Percentiles rank a stretch among this genome's conserved stretches.
Evolutionary conservation across 2,888 invertebrate genomes (phyloP).

Genomic region (Cryptophagus acutangulus): DNA sequence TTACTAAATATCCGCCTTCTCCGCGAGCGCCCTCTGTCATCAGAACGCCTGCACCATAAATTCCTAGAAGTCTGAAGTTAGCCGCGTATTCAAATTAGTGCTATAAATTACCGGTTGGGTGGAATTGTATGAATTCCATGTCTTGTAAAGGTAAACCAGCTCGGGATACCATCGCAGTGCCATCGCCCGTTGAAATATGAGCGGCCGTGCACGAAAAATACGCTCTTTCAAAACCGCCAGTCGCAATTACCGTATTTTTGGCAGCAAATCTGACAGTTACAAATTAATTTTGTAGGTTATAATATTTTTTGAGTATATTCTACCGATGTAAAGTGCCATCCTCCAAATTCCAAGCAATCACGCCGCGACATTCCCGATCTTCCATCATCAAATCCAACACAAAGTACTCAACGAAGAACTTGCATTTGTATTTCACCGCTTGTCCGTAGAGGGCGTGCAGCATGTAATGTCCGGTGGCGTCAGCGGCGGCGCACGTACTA

Average conservation of each 20-base stretch:
- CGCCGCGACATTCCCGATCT: conserved; percentile 85
- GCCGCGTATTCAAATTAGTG: too few relatives aligned
- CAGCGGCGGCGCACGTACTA: conserved; percentile 88
- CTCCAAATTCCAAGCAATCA: conserved; percentile 89
- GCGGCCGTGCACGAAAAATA: conserved; percentile 99
- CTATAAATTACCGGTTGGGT: conserved; percentile 76
- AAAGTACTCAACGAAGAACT: conserved; percentile 98
- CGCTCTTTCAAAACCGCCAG: conserved; percentile 85
- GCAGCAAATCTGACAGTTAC: conserved; percentile 55
- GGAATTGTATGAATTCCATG: conserved; percentile 99
- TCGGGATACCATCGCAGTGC: conserved; percentile 90
- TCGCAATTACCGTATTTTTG: conserved; percentile 80
- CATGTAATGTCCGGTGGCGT: conserved; percentile 96
- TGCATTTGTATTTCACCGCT: conserved; percentile 86
- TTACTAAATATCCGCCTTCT: conserved; percentile 94
- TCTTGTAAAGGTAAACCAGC: conserved; percentile 93
- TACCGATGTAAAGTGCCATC: conserved; percentile 91
- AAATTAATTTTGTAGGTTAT: conserved; percentile 1
- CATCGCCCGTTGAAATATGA: conserved; percentile 98
- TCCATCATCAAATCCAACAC: conserved; percentile 96
- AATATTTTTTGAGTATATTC: background rate
- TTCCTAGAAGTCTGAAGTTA: conserved; percentile 49
- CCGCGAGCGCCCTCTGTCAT: conserved; percentile 98
- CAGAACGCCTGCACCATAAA: conserved; percentile 97
- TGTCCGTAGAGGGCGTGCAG: conserved; percentile 97